Base-by-base conservation (phyloP, 2,888 invertebrate species). In the Oxycera nigricornis region DNA sequence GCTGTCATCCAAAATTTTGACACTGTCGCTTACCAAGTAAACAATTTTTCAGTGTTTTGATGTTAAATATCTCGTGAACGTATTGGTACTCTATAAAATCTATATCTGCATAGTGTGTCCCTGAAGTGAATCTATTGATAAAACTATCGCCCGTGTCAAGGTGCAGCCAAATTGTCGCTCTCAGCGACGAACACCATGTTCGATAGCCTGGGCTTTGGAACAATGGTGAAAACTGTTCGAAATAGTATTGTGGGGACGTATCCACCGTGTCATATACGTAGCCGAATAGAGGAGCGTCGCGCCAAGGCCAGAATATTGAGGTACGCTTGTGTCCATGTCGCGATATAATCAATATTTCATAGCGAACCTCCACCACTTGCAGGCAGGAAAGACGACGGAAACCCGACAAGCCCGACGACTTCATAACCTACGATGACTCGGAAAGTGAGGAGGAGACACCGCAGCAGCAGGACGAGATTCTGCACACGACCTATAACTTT, bases 351-450 rank as follows among this genome's bases (percentile, higher is more conserved):
- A 6, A 7, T 35, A 50, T 50, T n/a, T 50, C 50, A 4, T 50
- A 17, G 6, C 3, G 17, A 50, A 50, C 9, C 9, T n/a, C 3
- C 4, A n/a, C 17, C 11, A 22, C 35, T 65, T 3, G 26, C 82
- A 88, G 90, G 78, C 84, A 91, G 80, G 94, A 94, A 82, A 89
- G 92, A 79, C 90, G 91, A 78, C 86, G 94, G 52, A 94, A 94
- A 81, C 91, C 94, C 0, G 95, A 95, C 78, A 95, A 95, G 81
- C 94, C 94, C 0, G 95, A 95, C 82, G 95, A 95, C 85, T 95
- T 95, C 86, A 92, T 95, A 9, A 92, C 92, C 77, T 95, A 95
- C 81, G 94, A 95, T 26, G 94, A 94, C 80, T 93, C 93, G 75
- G 94, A 94, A 78, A 94, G 94, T 75, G 95, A 95, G 77, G 94